Base-by-base conservation (phyloP, 2,113 vertebrate species). In the Chrysemys picta region DNA sequence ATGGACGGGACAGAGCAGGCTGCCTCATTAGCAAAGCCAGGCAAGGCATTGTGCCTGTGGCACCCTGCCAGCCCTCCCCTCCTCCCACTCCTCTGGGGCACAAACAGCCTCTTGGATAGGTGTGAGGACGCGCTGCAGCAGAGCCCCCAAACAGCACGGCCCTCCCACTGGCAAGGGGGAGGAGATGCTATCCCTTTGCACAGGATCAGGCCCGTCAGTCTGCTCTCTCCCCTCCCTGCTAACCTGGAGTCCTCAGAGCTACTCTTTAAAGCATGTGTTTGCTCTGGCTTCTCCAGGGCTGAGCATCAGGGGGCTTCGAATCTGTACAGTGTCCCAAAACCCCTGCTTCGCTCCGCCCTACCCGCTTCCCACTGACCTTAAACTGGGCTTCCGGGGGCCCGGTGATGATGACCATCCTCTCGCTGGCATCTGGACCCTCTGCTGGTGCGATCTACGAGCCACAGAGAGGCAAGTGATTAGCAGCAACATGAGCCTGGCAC, bases 331-430 rank as follows among this genome's bases (percentile, higher is more conserved):
- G 4, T 56, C 25, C 5, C 29, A 29, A 25, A 35, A 5, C 16
- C 8, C 19, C 16, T n/a, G 19, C 35, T n/a, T 38, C 10, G 35
- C 69, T 72, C 69, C 9, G 8, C 22, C 27, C 11, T 10, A 12
- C 80, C 38, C n/a, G 8, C n/a, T 25, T 13, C 53, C 84, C 82
- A 78, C 95, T 27, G 93, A 99, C 99, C 99, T 99, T 99, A 97
- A 99, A 99, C 98, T 99, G 99, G 84, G 99, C 99, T 97, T 99
- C 99, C 0, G 99, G 99, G 0, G 99, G 98, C 65, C 99, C 99
- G 0, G 99, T 99, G 98, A 99, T 99, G 95, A 99, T 99, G 92
- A 99, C 99, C 99, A 99, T 99, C 96, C 99, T 98, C 94, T 99
- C 99, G 0, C 98, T 98, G 92, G 98, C 98, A 0, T 99, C 99